phyloP scores from a whole-genome alignment of 2,113 vertebrate species.

The Tringa solitaria region DNA sequence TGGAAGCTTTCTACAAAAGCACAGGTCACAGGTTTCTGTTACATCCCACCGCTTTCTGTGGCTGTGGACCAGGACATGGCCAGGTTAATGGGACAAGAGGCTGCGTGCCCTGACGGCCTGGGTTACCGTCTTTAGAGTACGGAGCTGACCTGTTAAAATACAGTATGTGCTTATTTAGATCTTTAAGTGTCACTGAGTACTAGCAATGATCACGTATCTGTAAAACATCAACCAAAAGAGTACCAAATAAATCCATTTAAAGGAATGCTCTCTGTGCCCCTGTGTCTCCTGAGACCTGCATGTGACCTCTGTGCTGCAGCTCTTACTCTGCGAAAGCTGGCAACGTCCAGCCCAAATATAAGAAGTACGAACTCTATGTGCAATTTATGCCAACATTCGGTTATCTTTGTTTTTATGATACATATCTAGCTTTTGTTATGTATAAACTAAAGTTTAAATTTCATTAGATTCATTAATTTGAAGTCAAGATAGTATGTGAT shows the following conservation, averaged over 20 bases:
- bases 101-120: neutral
- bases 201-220: neutral
- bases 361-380: neutral
- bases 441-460: neutral
- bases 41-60: accelerated
- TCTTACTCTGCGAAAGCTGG: neutral
- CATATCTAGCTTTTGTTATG: neutral
- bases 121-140: neutral
- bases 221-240: slow-evolving; percentile 39
- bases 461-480: neutral
- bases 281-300: neutral
- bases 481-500: neutral
- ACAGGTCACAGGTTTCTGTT: neutral
- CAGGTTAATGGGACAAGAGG: neutral
- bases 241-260: neutral
- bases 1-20: neutral
- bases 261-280: neutral
- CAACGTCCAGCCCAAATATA: neutral
- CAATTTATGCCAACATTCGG: neutral
- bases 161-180: neutral
- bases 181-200: slow-evolving; percentile 16
- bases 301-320: neutral
- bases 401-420: neutral
- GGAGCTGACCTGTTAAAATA: neutral
- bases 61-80: neutral